These are phyloP conservation scores for Boloria euphrosyne DNA, from an alignment of 2,888 invertebrate species.

Conservation along the genomic window DNA sequence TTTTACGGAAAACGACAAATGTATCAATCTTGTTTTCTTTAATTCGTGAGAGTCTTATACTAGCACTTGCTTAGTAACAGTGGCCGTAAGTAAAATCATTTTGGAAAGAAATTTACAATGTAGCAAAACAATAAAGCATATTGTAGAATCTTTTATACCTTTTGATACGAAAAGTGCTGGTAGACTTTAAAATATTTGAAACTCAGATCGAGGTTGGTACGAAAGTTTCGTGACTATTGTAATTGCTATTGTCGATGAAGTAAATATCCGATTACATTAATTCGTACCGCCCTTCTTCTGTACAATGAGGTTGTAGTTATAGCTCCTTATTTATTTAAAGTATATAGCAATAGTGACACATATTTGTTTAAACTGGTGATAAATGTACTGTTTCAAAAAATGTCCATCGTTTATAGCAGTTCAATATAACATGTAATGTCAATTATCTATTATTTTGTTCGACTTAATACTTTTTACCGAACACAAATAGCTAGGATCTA, in stretches of 20 bases:
- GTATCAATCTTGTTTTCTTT: constrained; percentile 69
- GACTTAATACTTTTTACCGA: constrained; percentile 66
- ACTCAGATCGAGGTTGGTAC: constrained; percentile 73
- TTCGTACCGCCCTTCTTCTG: constrained; percentile 77
- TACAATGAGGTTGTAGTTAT: constrained; percentile 76
- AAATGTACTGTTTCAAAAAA: constrained; percentile 52
- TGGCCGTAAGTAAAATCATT: constrained; percentile 65
- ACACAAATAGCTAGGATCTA: constrained; percentile 59
- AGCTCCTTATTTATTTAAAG: constrained; percentile 80
- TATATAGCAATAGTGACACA: constrained; percentile 70
- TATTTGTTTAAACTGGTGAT: constrained; percentile 56
- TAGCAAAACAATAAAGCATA: constrained; percentile 62
- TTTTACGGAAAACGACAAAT: constrained; percentile 73
- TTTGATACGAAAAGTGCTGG: constrained; percentile 80
- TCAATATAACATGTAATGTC: constrained; percentile 44
- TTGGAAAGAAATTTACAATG: constrained; percentile 74
- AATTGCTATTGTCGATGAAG: constrained; percentile 53
- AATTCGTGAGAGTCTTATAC: constrained; percentile 65
- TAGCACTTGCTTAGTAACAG: constrained; percentile 71
- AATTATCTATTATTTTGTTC: constrained; percentile 57
- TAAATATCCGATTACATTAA: constrained; percentile 67
- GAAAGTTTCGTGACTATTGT: constrained; percentile 70
- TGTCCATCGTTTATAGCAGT: constrained; percentile 38
- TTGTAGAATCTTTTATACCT: constrained; percentile 79
- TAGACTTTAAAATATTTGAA: constrained; percentile 59